Evolutionary conservation across 2,797 vertebrate species (phyloP).

Genomic region (Phyllotis vaccarum): DNA sequence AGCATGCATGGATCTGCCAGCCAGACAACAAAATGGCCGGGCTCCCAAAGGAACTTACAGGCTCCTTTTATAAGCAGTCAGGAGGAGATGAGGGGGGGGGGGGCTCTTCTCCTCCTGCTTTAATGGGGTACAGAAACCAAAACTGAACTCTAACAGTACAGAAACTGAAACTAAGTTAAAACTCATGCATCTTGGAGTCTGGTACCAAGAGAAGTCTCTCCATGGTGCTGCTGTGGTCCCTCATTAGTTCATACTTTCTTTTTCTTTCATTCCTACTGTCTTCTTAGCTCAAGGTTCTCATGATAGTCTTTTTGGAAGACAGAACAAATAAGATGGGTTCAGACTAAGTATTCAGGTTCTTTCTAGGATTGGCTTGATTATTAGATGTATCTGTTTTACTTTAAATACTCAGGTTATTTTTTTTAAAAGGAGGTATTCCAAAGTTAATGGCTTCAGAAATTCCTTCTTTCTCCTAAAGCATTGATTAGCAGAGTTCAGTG

Average conservation of each 20-base stretch:
- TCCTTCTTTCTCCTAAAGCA: background rate
- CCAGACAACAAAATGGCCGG: too few species aligned
- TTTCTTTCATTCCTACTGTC: background rate
- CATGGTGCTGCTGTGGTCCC: too few species aligned
- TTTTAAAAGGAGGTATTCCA: background rate
- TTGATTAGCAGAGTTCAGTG: background rate
- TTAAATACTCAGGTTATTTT: background rate
- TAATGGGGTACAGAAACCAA: too few species aligned
- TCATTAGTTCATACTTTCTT: background rate
- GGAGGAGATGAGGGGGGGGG: too few species aligned
- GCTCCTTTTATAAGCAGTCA: too few species aligned
- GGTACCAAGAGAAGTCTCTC: too few species aligned
- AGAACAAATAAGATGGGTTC: background rate
- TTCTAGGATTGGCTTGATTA: background rate
- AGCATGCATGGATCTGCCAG: too few species aligned
- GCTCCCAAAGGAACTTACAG: too few species aligned
- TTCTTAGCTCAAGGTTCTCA: background rate
- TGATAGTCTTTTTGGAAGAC: background rate
- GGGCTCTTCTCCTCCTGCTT: too few species aligned
- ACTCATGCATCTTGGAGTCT: too few species aligned
- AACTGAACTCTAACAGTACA: too few species aligned
- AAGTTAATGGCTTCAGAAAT: background rate
- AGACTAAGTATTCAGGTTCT: background rate
- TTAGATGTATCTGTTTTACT: background rate
- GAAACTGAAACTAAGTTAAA: too few species aligned